Base-by-base conservation (phyloP, 2,113 vertebrate species). In the Halichoerus grypus region DNA sequence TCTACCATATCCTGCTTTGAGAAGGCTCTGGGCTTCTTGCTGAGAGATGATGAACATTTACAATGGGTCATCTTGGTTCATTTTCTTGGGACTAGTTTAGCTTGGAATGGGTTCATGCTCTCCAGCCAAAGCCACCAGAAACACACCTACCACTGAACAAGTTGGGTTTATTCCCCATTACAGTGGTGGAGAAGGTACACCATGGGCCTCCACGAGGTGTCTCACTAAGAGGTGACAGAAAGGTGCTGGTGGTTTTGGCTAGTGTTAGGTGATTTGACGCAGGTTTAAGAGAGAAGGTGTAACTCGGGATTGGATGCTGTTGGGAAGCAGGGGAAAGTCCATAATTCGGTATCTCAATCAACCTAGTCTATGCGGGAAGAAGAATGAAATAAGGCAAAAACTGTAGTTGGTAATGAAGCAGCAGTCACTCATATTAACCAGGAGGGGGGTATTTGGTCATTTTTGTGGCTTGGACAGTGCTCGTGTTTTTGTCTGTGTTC, bases 141-240 rank as follows among this genome's bases (percentile, higher is more conserved):
- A 31, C 33, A 46, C 16, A 11, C 31, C 46, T 19, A 4, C 22
- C 0, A 0, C 49, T 57, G 67, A 82, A 19, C 16, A 65, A 49
- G 26, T 19, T 65, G 9, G 63, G 22, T 36, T 76, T 46, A 55
- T 79, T 33, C 28, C 24, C 36, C 11, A 2, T 72, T 6, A 42
- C 26, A 26, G 28, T 22, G 42, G 28, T 26, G 22, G 76, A 33
- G 9, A 46, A 95, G 0, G 0, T 6, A 31, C 7, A 33, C 14
- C 9, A 2, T 15, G 1, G 36, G 5, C 7, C 24, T 16, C 59
- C 7, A 55, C 7, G 7, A 4, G 19, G 21, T 8, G 5, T 65
- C 57, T 77, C 0, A 2, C 28, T 18, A 57, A 67, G 9, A 61
- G 53, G 11, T 1, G 76, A 65, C 28, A 53, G 46, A 81, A 82